These are phyloP conservation scores for Octopus sinensis DNA, from an alignment of 1,140 invertebrate species.

Conservation along the genomic window DNA sequence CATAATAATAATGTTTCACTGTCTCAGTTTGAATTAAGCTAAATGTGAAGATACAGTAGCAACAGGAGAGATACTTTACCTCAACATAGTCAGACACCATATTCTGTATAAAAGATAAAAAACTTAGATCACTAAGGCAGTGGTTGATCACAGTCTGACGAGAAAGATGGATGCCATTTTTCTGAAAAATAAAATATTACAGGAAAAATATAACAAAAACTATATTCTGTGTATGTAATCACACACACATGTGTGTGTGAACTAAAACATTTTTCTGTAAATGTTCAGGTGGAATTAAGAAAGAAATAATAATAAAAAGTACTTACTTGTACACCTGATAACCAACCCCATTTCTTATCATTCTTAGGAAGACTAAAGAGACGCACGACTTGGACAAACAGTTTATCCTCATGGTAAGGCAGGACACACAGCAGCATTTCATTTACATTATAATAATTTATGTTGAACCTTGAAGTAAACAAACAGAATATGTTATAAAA, in stretches of 20 bases:
- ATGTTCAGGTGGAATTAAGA: neutral
- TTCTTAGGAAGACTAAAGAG: constrained; percentile 66
- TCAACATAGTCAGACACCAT: constrained; percentile 68
- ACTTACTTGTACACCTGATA: constrained; percentile 65
- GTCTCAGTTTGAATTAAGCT: no score
- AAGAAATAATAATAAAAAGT: constrained; percentile 13
- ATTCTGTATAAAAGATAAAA: constrained; percentile 74
- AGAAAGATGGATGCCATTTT: constrained; percentile 69
- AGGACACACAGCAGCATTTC: constrained; percentile 76
- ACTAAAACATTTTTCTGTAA: neutral
- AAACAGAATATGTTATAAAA: no score
- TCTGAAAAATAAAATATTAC: constrained; percentile 51
- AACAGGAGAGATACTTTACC: constrained; percentile 45
- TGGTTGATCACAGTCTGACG: constrained; percentile 72
- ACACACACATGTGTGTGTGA: no score
- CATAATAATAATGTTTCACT: no score
- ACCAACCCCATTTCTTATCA: constrained; percentile 74
- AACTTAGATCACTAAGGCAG: constrained; percentile 67
- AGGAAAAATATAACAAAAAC: neutral
- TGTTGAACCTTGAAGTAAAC: constrained; percentile 67
- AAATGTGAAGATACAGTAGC: no score
- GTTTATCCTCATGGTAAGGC: constrained; percentile 87
- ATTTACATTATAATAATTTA: constrained; percentile 83
- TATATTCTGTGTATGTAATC: no score
- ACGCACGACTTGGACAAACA: constrained; percentile 80